These are phyloP conservation scores for Indicator indicator DNA, from an alignment of 2,113 vertebrate species.

Conservation along the genomic window DNA sequence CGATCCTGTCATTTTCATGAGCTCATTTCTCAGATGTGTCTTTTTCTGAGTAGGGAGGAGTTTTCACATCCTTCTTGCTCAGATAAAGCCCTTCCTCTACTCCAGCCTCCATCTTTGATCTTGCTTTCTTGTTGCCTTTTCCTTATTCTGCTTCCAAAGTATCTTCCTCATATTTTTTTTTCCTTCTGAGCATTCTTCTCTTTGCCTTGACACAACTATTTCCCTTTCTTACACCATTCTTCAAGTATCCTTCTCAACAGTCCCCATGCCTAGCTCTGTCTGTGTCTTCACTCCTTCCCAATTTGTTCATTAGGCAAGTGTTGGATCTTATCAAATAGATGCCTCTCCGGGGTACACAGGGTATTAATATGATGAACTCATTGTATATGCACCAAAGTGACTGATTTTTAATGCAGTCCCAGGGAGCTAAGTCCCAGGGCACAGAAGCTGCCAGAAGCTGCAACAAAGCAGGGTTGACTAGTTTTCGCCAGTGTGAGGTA, in stretches of 20 bases:
- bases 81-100: not conserved
- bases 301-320: not conserved
- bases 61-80: not conserved
- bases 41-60: not conserved
- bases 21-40: not conserved
- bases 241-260: not conserved
- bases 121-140: not conserved
- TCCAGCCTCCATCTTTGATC: not conserved
- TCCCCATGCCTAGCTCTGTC: not conserved
- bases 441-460: not conserved
- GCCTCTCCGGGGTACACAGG: not conserved
- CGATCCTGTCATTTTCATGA: not conserved
- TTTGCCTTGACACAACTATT: not conserved
- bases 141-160: not conserved
- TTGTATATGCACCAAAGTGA: not conserved
- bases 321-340: not conserved
- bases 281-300: not conserved
- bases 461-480: not conserved
- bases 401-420: not conserved
- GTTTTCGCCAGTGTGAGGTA: not conserved
- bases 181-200: not conserved
- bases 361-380: not conserved
- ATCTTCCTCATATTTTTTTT: not conserved
- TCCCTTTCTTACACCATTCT: not conserved
- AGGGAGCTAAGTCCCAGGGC: not conserved